These are phyloP conservation scores for Chloroceryle aenea DNA, from an alignment of 2,113 vertebrate species.

Conservation along the genomic window DNA sequence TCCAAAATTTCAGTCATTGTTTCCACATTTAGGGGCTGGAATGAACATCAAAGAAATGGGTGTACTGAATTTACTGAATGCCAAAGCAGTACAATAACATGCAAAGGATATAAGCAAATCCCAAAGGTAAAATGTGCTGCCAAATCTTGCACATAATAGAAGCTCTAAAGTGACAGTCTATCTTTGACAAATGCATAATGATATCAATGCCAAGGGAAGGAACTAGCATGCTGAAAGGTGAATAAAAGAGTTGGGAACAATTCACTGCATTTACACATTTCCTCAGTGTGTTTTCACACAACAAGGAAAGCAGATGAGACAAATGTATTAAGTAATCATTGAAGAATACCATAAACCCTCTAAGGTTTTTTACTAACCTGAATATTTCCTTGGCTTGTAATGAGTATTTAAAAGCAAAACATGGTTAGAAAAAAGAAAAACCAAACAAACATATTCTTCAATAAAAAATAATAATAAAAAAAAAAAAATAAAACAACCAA, in stretches of 20 bases:
- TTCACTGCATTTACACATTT: slow-evolving; percentile 78
- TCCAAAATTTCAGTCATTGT: slow-evolving; percentile 84
- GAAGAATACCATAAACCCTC: slow-evolving; percentile 26
- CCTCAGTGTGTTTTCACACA: slow-evolving; percentile 80
- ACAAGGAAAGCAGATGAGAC: slow-evolving; percentile 73
- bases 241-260: slow-evolving; percentile 80
- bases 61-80: slow-evolving; percentile 79
- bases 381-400: slow-evolving; percentile 31
- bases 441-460: too few species aligned
- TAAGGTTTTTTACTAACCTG: slow-evolving; percentile 48
- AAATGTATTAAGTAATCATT: slow-evolving; percentile 70
- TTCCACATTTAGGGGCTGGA: slow-evolving; percentile 84
- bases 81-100: slow-evolving; percentile 82
- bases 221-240: slow-evolving; percentile 81
- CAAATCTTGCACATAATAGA: slow-evolving; percentile 84
- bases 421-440: slow-evolving; percentile 51
- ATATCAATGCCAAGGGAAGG: slow-evolving; percentile 83
- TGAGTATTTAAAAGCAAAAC: slow-evolving; percentile 56
- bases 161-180: slow-evolving; percentile 79
- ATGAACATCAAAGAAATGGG: slow-evolving; percentile 82
- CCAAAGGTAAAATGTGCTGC: slow-evolving; percentile 79
- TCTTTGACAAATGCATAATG: slow-evolving; percentile 82
- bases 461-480: too few species aligned
- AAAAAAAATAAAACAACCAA: neutral
- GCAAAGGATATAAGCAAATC: slow-evolving; percentile 85